Evolutionary conservation across 2,888 invertebrate species (phyloP), one percentile per base, ranked within the genome.

Genomic region (Agriopis marginaria): DNA sequence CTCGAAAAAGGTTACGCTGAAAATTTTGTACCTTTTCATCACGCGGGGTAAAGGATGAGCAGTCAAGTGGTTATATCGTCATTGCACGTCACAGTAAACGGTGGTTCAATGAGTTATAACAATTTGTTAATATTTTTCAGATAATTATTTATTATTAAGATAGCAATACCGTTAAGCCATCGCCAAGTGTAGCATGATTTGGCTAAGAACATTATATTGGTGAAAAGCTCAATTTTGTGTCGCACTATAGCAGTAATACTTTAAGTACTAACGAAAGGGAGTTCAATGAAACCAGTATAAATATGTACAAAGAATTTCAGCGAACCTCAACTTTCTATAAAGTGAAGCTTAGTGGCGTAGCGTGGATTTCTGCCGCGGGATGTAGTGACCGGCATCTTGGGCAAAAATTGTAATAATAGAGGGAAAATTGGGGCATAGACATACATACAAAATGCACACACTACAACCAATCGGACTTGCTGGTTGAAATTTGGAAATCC

Each of bases 51-150:
- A 23, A 23, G 17, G 17, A 23, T 23, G 17, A 23, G 17, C 17
- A 23, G 17, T 23, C 17, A 23, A 23, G 17, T 23, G 17, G 17
- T 23, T 23, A 23, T 23, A 23, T 23, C 2, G 17, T 23, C 17
- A 23, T 23, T 23, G 17, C 70, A 73, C 63, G 71, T 68, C 61
- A 55, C 62, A 68, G 63, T 63, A 65, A 73, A 72, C 70, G 72
- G 63, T 74, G 66, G 71, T 70, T 75, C 63, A 67, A 70, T 54
- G 72, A 64, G 68, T 64, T 64, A 68, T 68, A 65, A 61, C 61
- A 61, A 62, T 73, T 75, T 75, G 75, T 76, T 76, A 71, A 72
- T 72, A 75, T 75, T 76, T 68, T 75, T 68, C 71, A 71, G 63
- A 72, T 76, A 74, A 72, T 73, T 73, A 70, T 71, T 76, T 73